Base-by-base conservation (phyloP, 2,113 vertebrate genomes). In the Petromus typicus region DNA sequence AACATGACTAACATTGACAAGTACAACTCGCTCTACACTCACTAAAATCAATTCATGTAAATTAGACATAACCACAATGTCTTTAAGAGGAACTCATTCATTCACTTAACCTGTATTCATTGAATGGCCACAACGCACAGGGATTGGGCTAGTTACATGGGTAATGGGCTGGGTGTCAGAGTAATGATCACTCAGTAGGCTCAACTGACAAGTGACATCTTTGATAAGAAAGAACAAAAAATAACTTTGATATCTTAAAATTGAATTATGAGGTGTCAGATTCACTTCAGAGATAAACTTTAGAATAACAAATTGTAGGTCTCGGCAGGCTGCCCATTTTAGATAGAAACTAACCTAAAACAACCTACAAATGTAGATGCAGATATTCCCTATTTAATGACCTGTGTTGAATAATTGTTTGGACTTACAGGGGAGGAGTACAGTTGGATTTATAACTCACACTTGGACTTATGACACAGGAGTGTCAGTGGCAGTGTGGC, bases 71-170 rank as follows among this genome's bases (percentile, higher is more conserved):
- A 48, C 93, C 95, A 90, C 67, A 54, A 7, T 64, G 43, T 91
- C 94, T 97, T 95, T 93, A 96, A 95, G 92, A 88, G 64, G 76
- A 84, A 59, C 45, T 88, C 69, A 86, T 79, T 79, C 83, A 80
- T 82, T 82, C 85, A 86, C 56, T 88, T 90, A 93, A 78, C 57
- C 66, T 76, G 83, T 56, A 54, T 23, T 90, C 34, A 37, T 16
- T 64, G 51, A 92, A 79, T 86, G 56, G 2, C 20, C 6, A 75
- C 37, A 69, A 22, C 79, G 66, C 7, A n/a, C 37, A 92, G 48
- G 54, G 51, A 90, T 54, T 79, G 76, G 87, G 25, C 37, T 64
- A 32, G 16, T 69, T 64, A 43, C 61, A 63, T 9, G 78, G 32
- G 54, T 56, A 13, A 56, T 14, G 13, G n/a, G 18, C 7, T 57